These are phyloP conservation scores for Clistopyga incitator DNA, from an alignment of 2,888 invertebrate species.

Conservation along the genomic window DNA sequence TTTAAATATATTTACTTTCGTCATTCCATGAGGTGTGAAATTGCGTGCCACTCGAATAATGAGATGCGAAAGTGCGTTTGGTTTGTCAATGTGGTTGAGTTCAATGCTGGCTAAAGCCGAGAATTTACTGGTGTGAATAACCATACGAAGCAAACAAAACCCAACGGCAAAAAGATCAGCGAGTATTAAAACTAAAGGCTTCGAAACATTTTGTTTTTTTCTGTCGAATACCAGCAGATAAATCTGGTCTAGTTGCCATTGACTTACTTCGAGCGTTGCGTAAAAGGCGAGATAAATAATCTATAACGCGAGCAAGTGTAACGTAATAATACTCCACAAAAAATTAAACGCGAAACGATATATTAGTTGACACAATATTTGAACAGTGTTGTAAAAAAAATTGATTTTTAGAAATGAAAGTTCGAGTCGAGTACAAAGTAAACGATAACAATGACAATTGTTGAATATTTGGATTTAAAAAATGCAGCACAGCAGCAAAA, in stretches of 20 bases:
- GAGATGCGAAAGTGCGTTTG: conserved; percentile 17
- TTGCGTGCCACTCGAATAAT: not conserved
- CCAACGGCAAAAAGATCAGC: not conserved
- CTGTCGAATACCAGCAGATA: conserved; percentile 14
- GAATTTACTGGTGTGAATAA: not conserved
- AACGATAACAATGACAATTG: not conserved
- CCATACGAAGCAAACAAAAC: not conserved
- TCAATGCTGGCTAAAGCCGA: not conserved
- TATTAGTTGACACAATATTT: not conserved
- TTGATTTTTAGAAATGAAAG: not conserved
- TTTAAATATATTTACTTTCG: not conserved
- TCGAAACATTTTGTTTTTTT: conserved; percentile 3
- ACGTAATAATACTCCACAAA: not conserved
- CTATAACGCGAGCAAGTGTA: not conserved
- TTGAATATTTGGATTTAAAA: not conserved
- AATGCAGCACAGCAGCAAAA: no score
- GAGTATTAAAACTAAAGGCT: not conserved
- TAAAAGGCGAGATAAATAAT: conserved; percentile 41
- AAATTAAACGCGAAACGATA: not conserved
- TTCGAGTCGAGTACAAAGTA: not conserved
- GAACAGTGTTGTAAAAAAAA: not conserved
- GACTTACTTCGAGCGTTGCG: conserved; percentile 49
- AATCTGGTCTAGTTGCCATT: conserved; percentile 44
- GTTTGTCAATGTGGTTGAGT: not conserved
- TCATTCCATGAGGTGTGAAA: not conserved